Base-by-base conservation (phyloP, 2,797 vertebrate species). In the Enteromius trimaculatus region DNA sequence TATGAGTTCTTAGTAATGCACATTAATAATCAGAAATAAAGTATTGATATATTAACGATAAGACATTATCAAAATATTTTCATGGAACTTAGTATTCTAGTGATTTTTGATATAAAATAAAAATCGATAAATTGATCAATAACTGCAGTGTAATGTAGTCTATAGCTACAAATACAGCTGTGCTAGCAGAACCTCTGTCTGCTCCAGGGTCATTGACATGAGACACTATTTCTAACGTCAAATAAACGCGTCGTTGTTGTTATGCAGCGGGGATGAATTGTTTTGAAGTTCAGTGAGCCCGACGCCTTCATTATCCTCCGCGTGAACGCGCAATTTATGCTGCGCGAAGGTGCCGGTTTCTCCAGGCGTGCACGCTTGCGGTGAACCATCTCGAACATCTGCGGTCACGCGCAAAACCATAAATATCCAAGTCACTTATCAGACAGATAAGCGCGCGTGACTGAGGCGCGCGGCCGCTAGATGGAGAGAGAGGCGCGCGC, bases 381-480 rank as follows among this genome's bases (percentile, higher is more conserved):
- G 13, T 21, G 77, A 79, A 34, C 26, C 26, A 26, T 44, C 60
- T 14, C 58, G 17, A 7, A 47, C 44, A 51, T 51, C 23, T 31
- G 44, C 16, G 29, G 26, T 51, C 44, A 29, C 70, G 21, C 37
- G 66, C 23, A 26, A 11, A 60, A 5, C 55, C n/a, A 6, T 11
- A 60, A 11, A 26, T 26, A 14, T 26, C 11, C 7, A 7, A 39
- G 14, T 53, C 49, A 9, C 16, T 29, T 42, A 39, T 58, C 49
- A 3, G 9, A 13, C 14, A 69, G 17, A 78, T 9, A 16, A 58
- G 39, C 17, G 65, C 78, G 78, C 78, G 49, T 70, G 49, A 80
- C 10, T 58, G 51, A 69, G 21, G 77, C 77, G 77, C 77, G 77
- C 37, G 44, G 14, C 78, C 78, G 78, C 78, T 80, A 80, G 78